phyloP scores from a whole-genome alignment of 1,140 invertebrate species.

The Cyphomyrmex costatus region DNA sequence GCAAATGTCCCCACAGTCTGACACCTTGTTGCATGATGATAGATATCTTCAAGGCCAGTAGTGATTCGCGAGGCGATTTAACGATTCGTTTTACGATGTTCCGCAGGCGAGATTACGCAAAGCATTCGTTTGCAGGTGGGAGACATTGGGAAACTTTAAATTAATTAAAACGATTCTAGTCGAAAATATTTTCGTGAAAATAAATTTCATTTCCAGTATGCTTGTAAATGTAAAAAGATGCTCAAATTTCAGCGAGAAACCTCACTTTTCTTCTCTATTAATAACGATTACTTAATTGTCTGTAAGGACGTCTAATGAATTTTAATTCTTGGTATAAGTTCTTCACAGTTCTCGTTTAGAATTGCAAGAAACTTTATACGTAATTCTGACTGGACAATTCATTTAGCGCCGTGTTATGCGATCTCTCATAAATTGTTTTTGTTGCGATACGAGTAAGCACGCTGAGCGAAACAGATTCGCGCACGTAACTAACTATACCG shows the following conservation, averaged over 20 bases:
- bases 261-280: background rate
- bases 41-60: slow-evolving; percentile 33
- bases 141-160: background rate
- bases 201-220: background rate
- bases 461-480: slow-evolving; percentile 39
- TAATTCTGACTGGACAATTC: background rate
- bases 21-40: slow-evolving; percentile 13
- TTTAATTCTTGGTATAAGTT: background rate
- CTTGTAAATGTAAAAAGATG: background rate
- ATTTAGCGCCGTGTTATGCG: slow-evolving; percentile 48
- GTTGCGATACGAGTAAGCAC: slow-evolving; percentile 21
- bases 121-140: background rate
- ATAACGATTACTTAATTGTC: slow-evolving; percentile 10
- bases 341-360: slow-evolving; percentile 3
- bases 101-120: background rate
- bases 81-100: slow-evolving; percentile 16
- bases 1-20: slow-evolving; percentile 27
- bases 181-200: background rate
- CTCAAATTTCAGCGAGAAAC: background rate
- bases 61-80: slow-evolving; percentile 10
- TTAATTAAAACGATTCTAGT: background rate
- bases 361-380: slow-evolving; percentile 17
- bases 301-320: background rate
- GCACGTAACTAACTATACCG: slow-evolving; percentile 11
- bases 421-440: slow-evolving; percentile 54